Evolutionary conservation across 2,888 invertebrate species (phyloP), one percentile per base, ranked within the genome.

Genomic region (Pelosia muscerda): DNA sequence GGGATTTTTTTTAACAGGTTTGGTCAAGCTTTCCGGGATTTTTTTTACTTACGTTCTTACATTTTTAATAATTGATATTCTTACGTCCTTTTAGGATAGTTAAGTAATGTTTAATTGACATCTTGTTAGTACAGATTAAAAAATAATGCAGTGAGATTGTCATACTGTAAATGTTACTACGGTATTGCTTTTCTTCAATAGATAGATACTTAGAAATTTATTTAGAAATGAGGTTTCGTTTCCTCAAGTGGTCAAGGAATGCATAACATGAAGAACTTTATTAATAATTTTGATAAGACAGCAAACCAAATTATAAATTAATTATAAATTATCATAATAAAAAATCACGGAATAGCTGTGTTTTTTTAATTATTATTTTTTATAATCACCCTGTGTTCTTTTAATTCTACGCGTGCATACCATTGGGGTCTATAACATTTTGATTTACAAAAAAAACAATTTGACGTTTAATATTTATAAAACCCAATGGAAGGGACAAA

Each of bases 391-490:
- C 89, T 86, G 85, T 83, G 88, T 80, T 84, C 82, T 88, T 82
- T 88, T 85, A 86, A 86, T 84, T 87, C 94, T 94, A 94, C 90
- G 84, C 94, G 94, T 94, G 94, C 94, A 94, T 86, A 84, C 81
- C 83, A 86, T 88, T 89, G 88, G 89, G 89, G 82, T 89, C 92
- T 88, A 85, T 87, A 89, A 90, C 2, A 38, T 38, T 38, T 3
- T 38, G 86, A 83, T 59, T n/a, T 61, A n/a, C 1, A 23, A 25
- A 61, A 6, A 34, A 26, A 28, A 49, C 19, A 10, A 23, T 25
- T 34, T 25, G 2, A 25, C 19, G 19, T 68, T 63, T 77, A 85
- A n/a, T n/a, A 49, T 89, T 89, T 88, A 88, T 84, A 91, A 92
- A 92, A 90, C 89, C 92, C 92, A 91, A 87, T 85, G 86, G 73